Percentiles rank a stretch among this genome's conserved stretches.
Evolutionary conservation across 1,140 invertebrate species (phyloP).

Genomic region (Cydia strobilella): DNA sequence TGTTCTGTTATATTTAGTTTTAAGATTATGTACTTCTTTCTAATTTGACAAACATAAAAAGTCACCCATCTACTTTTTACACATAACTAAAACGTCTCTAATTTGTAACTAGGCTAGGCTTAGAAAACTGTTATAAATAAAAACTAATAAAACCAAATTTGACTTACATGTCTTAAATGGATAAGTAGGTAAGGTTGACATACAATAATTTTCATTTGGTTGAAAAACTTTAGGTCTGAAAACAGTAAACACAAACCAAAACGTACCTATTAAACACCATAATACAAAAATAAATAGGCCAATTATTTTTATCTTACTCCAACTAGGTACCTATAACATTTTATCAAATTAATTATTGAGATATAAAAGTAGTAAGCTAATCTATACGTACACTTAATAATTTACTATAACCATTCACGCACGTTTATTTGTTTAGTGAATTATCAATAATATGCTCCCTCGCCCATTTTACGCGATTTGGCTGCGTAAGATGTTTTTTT

Average conservation of each 20-base stretch:
- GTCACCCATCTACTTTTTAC: too few relatives aligned
- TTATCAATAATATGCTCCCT: neutral
- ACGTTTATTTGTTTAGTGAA: neutral
- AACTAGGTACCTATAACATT: neutral
- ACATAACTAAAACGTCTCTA: neutral
- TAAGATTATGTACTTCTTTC: too few relatives aligned
- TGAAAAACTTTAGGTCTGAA: too few relatives aligned
- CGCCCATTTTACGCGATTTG: neutral
- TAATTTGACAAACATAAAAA: too few relatives aligned
- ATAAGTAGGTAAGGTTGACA: too few relatives aligned
- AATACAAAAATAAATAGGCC: neutral
- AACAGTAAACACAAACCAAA: too few relatives aligned
- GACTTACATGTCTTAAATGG: too few relatives aligned
- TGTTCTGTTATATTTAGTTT: too few relatives aligned
- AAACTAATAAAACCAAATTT: too few relatives aligned
- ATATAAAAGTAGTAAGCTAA: neutral
- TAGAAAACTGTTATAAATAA: too few relatives aligned
- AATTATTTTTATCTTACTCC: neutral
- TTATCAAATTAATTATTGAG: neutral
- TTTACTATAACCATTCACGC: constrained; percentile 9
- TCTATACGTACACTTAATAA: neutral
- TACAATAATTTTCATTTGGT: too few relatives aligned
- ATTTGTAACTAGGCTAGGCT: neutral
- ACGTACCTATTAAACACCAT: too few relatives aligned
- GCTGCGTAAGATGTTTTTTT: neutral